A percentile compares a stretch with the other conserved stretches of the same genome.
phyloP scores from a whole-genome alignment of 64 coral and sea anemone genomes.

The Orbicella faveolata region DNA sequence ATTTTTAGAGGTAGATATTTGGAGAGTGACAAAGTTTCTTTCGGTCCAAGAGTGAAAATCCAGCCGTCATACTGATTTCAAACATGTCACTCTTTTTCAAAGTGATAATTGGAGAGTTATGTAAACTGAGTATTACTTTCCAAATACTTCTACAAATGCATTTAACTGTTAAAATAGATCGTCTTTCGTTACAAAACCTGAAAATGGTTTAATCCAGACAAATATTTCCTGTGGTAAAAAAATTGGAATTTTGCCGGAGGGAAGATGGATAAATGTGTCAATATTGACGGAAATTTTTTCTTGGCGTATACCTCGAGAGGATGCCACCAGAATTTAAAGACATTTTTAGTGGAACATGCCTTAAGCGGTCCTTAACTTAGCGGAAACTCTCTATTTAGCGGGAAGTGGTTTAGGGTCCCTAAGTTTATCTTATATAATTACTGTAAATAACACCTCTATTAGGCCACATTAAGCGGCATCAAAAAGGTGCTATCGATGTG shows the following conservation, averaged over 20 bases:
- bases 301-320: not conserved
- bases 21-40: not conserved
- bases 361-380: conserved; percentile 1
- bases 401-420: not conserved
- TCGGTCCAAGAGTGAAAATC: not conserved
- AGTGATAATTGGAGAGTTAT: conserved; percentile 26
- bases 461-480: not conserved
- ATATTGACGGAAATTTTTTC: not conserved
- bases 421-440: not conserved
- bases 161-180: conserved; percentile 4
- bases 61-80: not conserved
- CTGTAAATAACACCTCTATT: conserved; percentile 8
- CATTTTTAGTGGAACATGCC: not conserved
- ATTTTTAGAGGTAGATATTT: not conserved
- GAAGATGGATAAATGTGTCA: not conserved
- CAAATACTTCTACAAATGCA: not conserved
- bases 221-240: conserved; percentile 36
- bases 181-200: not conserved
- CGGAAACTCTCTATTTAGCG: not conserved
- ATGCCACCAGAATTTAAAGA: not conserved
- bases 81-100: not conserved
- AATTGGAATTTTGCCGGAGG: not conserved
- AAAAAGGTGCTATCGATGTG: not conserved
- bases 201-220: conserved; percentile 13
- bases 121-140: conserved; percentile 10